Evolutionary conservation across 2,797 vertebrate genomes (phyloP).

Genomic region (Danio jaintianensis): DNA sequence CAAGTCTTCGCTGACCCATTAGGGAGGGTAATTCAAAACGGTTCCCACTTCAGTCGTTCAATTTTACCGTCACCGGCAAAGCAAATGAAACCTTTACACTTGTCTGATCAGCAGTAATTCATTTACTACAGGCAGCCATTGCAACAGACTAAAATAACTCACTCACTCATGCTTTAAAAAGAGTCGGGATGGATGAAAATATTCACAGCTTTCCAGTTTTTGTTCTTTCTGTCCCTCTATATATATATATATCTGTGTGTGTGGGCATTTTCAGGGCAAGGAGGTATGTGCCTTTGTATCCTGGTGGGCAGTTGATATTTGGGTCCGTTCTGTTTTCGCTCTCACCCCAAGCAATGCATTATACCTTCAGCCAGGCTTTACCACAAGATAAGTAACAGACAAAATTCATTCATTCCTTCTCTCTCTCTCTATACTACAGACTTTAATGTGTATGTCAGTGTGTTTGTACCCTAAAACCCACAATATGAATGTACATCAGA

Average conservation of each 20-base stretch:
- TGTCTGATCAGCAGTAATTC: slow-evolving; percentile 42
- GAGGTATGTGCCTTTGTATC: slow-evolving; percentile 21
- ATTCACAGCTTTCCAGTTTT: slow-evolving; percentile 61
- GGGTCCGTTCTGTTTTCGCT: slow-evolving; percentile 20
- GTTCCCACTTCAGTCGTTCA: slow-evolving; percentile 31
- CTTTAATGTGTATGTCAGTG: slow-evolving; percentile 4
- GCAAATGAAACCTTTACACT: slow-evolving; percentile 29
- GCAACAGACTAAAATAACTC: slow-evolving; percentile 53
- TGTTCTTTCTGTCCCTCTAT: slow-evolving; percentile 56
- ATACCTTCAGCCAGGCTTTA: slow-evolving; percentile 38
- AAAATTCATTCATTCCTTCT: slow-evolving; percentile 42
- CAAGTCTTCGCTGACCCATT: slow-evolving; percentile 26
- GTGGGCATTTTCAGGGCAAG: slow-evolving; percentile 22
- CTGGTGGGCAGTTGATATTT: slow-evolving; percentile 27
- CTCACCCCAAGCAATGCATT: slow-evolving; percentile 18
- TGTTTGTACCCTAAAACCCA: slow-evolving; percentile 17
- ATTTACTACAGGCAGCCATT: slow-evolving; percentile 52
- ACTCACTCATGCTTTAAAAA: slow-evolving; percentile 45
- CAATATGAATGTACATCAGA: slow-evolving; percentile 14
- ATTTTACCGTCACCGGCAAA: slow-evolving; percentile 15
- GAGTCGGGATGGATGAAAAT: slow-evolving; percentile 36
- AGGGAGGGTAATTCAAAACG: slow-evolving; percentile 16
- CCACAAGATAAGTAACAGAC: slow-evolving; percentile 44
- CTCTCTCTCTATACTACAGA: slow-evolving; percentile 41
- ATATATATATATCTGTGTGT: slow-evolving; percentile 38